Percentiles rank a stretch among this genome's conserved stretches.
Conservation (phyloP, 2,888 invertebrate species). For the Omphaloscelis lunosa region DNA sequence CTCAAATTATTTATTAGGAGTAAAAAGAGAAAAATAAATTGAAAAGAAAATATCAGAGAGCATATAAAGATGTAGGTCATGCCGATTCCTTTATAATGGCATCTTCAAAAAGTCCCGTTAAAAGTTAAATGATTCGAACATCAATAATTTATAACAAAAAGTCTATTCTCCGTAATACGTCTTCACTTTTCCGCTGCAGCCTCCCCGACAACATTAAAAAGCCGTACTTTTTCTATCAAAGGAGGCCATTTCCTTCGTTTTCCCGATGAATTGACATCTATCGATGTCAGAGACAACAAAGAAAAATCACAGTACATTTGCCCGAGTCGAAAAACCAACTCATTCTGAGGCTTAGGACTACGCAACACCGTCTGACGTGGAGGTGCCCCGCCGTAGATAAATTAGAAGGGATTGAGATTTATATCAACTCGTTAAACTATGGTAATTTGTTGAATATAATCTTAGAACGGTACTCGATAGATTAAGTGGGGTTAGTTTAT, state of each 20-base stretch:
- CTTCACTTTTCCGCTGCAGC: constrained; percentile 62
- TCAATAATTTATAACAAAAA: constrained; percentile 68
- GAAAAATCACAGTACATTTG: constrained; percentile 78
- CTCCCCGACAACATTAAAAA: constrained; percentile 72
- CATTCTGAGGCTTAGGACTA: constrained; percentile 69
- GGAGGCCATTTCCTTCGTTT: constrained; percentile 77
- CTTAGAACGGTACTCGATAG: constrained; percentile 38
- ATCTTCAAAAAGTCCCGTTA: constrained; percentile 48
- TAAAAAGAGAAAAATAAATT: constrained; percentile 2
- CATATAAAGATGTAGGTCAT: constrained; percentile 22
- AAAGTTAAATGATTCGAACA: constrained; percentile 62
- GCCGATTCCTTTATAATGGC: constrained; percentile 26
- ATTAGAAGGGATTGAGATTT: constrained; percentile 60
- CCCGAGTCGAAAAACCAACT: constrained; percentile 66
- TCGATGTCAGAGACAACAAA: constrained; percentile 79
- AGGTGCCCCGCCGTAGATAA: constrained; percentile 53
- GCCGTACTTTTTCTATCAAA: constrained; percentile 75
- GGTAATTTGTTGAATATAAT: constrained; percentile 56
- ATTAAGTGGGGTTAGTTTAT: constrained; percentile 37
- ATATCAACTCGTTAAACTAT: constrained; percentile 52
- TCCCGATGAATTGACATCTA: constrained; percentile 82
- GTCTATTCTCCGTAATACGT: constrained; percentile 65
- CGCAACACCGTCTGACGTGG: constrained; percentile 52
- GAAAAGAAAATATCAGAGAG: constrained; percentile 13
- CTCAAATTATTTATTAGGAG: not conserved